These are phyloP conservation scores for Campaea margaritaria DNA, from an alignment of 2,888 invertebrate genomes.

Conservation along the genomic window DNA sequence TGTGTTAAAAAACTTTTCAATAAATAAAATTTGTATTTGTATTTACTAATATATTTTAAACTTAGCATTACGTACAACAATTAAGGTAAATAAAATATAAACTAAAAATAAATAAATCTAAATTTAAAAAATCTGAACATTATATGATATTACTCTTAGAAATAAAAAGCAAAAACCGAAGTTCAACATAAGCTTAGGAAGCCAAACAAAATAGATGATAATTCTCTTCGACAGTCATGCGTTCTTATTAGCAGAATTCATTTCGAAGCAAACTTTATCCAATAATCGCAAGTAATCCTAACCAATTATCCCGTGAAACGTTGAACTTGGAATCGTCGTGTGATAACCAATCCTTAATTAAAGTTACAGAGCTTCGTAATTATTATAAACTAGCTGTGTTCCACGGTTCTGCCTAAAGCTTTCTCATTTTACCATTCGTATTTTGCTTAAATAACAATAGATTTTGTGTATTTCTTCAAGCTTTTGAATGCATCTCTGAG, in stretches of 20 bases:
- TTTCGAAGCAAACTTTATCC: slow-evolving; percentile 21
- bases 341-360: slow-evolving; percentile 43
- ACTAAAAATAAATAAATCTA: too few species aligned
- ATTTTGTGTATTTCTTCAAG: too few species aligned
- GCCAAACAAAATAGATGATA: not conserved
- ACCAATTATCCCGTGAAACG: slow-evolving; percentile 35
- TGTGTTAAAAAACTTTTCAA: too few species aligned
- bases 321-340: slow-evolving; percentile 40
- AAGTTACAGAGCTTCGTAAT: slow-evolving; percentile 35
- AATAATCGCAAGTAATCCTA: slow-evolving; percentile 23
- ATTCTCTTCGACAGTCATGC: not conserved
- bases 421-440: not conserved
- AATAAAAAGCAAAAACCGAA: not conserved
- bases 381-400: not conserved
- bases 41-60: too few species aligned
- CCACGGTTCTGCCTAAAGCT: not conserved
- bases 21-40: too few species aligned
- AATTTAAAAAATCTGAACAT: too few species aligned
- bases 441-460: too few species aligned
- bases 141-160: too few species aligned
- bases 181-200: not conserved
- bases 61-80: too few species aligned
- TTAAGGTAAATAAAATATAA: too few species aligned
- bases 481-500: too few species aligned
- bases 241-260: slow-evolving; percentile 18